Evolutionary conservation across 1,140 invertebrate genomes (phyloP).

Genomic region (Acyrthosiphon pisum): DNA sequence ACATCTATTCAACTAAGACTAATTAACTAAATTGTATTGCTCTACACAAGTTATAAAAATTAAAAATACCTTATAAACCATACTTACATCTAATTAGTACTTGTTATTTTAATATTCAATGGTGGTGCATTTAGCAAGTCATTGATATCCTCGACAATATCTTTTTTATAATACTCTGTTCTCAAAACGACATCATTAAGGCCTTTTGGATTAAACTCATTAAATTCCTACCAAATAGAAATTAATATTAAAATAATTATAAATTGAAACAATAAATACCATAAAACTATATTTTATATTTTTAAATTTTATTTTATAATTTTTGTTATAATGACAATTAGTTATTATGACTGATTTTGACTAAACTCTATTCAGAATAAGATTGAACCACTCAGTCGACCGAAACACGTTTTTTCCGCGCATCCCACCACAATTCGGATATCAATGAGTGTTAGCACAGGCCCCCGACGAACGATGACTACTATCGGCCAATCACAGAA

Average conservation of each 20-base stretch:
- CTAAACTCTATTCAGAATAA: too few relatives aligned
- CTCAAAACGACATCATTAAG: conserved; percentile 34
- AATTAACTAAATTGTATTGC: background rate
- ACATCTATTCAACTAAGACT: background rate
- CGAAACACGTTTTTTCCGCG: too few relatives aligned
- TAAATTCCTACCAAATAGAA: conserved; percentile 34
- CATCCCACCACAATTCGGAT: too few relatives aligned
- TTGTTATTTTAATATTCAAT: conserved; percentile 13
- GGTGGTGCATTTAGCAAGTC: background rate
- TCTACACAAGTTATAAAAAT: background rate
- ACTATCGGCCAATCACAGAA: too few relatives aligned
- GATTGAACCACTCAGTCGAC: too few relatives aligned
- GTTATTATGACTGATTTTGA: too few relatives aligned
- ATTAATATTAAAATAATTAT: background rate
- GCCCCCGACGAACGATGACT: too few relatives aligned
- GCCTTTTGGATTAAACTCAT: conserved; percentile 29
- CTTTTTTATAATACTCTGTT: background rate
- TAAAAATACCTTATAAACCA: background rate
- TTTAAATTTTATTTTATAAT: too few relatives aligned
- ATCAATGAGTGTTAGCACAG: too few relatives aligned
- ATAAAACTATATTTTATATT: too few relatives aligned
- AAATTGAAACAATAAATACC: background rate
- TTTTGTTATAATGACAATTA: too few relatives aligned
- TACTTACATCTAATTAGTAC: background rate
- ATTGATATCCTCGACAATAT: conserved; percentile 31